Conservation (phyloP, 2,888 invertebrate species). For the Drosophila fungiperda region DNA sequence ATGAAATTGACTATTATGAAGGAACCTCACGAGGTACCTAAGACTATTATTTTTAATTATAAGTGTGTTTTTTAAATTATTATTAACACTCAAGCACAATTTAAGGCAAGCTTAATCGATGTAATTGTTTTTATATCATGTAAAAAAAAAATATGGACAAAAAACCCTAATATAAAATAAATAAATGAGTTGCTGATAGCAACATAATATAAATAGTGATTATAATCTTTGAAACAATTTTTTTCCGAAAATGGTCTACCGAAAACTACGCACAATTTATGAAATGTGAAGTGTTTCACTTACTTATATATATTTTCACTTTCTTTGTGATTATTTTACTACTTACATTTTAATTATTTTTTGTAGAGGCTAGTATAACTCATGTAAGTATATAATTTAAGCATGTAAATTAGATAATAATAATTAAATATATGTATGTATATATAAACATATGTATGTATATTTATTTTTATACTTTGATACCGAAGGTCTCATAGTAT, state of each 20-base stretch:
- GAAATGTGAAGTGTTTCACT: slow-evolving; percentile 20
- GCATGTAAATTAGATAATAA: slow-evolving; percentile 19
- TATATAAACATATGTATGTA: not conserved
- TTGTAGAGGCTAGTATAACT: slow-evolving; percentile 7
- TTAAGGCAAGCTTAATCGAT: not conserved
- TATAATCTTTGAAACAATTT: slow-evolving; percentile 31
- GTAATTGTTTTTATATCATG: slow-evolving; percentile 7
- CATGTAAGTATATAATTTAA: slow-evolving; percentile 6
- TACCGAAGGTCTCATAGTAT: no score
- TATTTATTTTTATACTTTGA: not conserved
- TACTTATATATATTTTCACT: slow-evolving; percentile 15
- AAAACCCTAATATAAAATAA: slow-evolving; percentile 6
- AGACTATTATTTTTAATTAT: not conserved
- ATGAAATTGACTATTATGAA: slow-evolving; percentile 1
- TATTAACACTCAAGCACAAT: not conserved
- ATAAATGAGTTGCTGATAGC: slow-evolving; percentile 3
- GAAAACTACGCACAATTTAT: slow-evolving; percentile 8
- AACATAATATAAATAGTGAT: slow-evolving; percentile 13
- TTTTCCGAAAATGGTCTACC: slow-evolving; percentile 2
- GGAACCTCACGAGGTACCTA: not conserved
- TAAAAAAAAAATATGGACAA: slow-evolving; percentile 1
- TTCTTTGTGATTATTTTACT: slow-evolving; percentile 21
- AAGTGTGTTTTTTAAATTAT: not conserved
- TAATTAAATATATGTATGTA: not conserved
- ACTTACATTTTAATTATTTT: slow-evolving; percentile 15